Evolutionary conservation across 2,113 vertebrate species (phyloP), one percentile per base, ranked within the genome.

Genomic region (Corythornis cristatus): DNA sequence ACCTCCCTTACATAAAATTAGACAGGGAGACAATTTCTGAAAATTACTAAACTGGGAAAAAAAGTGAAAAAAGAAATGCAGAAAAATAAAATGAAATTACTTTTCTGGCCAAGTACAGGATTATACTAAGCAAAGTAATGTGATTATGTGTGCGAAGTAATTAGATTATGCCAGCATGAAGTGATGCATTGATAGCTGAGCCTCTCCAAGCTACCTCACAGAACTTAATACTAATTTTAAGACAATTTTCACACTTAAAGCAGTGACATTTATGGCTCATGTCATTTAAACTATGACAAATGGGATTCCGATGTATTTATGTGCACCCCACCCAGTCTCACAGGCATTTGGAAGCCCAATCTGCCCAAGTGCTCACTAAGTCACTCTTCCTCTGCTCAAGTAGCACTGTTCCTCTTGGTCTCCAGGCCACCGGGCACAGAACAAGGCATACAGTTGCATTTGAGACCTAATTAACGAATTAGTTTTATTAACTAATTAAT

Each of bases 381-480:
- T n/a, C 23, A 9, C 15, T 6, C 25, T 22, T 83, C 25, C 46
- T 13, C 12, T 51, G 6, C 43, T 64, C 20, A 20, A 14, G 8
- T 0, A 48, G 8, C 2, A 42, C 12, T 29, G 8, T 13, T 68
- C 8, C 18, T 20, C 8, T 71, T 56, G 2, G 8, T 3, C 77
- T 45, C 19, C 25, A 54, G 18, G 18, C 20, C 61, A 57, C 16
- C 7, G 25, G 25, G 11, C 48, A 60, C 45, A 42, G 6, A 19
- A 8, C 0, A 0, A 43, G 3, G 6, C 29, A 5, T 2, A 37
- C 3, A 61, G 22, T 0, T 37, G 16, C 2, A 48, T 61, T 79
- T 56, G 37, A 68, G 23, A 58, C 43, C 37, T 46, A 40, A 48
- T n/a, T n/a, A 83, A 28, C 4, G 35, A 33, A 45, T 3, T 8